Percentiles rank a stretch among this genome's conserved stretches.
These are phyloP conservation scores for Dolichoris vasculosae DNA, from an alignment of 1,140 invertebrate species.

Conservation along the genomic window DNA sequence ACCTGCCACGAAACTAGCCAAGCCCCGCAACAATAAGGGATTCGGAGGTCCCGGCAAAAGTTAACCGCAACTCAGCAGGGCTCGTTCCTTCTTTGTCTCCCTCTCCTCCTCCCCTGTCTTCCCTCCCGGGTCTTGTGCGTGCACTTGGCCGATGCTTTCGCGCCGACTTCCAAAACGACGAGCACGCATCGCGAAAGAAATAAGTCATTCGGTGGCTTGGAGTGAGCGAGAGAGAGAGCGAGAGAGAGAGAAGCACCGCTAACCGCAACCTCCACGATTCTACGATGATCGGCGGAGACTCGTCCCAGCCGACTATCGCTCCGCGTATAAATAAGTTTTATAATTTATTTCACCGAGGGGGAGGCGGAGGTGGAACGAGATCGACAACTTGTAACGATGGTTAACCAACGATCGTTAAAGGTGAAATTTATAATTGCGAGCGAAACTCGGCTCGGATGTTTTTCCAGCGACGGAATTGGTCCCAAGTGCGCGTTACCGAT, in stretches of 20 bases:
- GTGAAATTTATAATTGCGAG: no score
- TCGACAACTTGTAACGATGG: no score
- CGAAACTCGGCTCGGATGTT: no score
- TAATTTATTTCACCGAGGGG: background rate
- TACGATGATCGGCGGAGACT: background rate
- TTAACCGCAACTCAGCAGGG: conserved; percentile 62
- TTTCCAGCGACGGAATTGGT: no score
- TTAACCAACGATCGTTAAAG: no score
- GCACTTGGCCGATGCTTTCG: conserved; percentile 38
- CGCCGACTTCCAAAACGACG: conserved; percentile 3
- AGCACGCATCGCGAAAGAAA: conserved; percentile 51
- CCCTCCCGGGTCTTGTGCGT: background rate
- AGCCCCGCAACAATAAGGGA: conserved; percentile 61
- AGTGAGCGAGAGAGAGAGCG: no score
- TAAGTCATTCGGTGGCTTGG: conserved; percentile 58
- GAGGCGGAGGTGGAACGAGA: no score
- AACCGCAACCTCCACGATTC: background rate
- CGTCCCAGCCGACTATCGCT: background rate
- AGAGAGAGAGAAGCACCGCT: conserved; percentile 52
- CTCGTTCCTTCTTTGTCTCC: conserved; percentile 54
- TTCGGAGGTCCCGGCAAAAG: conserved; percentile 57
- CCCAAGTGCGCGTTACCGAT: no score
- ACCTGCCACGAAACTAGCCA: conserved; percentile 63
- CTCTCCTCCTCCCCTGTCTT: conserved; percentile 52
- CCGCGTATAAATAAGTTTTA: background rate